phyloP scores from a whole-genome alignment of 2,888 invertebrate species.

The Blomia tropicalis region DNA sequence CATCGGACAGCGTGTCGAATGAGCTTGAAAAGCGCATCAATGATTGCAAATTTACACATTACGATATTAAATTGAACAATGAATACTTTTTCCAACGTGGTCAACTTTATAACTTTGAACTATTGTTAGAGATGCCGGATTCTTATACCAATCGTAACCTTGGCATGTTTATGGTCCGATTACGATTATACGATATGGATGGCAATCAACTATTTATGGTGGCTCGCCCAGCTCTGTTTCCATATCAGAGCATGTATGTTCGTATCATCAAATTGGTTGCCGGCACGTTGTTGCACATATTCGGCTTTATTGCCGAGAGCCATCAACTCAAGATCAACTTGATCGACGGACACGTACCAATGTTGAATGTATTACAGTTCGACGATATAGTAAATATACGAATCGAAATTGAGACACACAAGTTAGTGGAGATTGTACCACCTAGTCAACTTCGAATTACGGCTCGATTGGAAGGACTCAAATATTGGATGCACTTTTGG shows the following conservation, averaged over 20 bases:
- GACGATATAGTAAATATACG: background rate
- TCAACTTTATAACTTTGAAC: slow-evolving; percentile 22
- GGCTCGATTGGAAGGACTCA: slow-evolving; percentile 21
- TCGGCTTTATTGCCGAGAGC: slow-evolving; percentile 16
- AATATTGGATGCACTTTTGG: slow-evolving; percentile 24
- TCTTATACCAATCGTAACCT: slow-evolving; percentile 26
- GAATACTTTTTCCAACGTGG: slow-evolving; percentile 16
- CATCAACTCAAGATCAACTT: slow-evolving; percentile 18
- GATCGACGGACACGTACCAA: slow-evolving; percentile 3
- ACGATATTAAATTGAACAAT: background rate
- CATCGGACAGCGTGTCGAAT: background rate
- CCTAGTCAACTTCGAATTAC: slow-evolving; percentile 7
- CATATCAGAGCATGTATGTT: slow-evolving; percentile 20
- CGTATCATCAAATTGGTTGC: slow-evolving; percentile 7
- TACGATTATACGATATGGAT: slow-evolving; percentile 19
- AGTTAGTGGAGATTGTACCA: slow-evolving; percentile 23
- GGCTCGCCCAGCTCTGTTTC: slow-evolving; percentile 21
- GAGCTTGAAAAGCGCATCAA: background rate
- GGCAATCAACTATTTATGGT: background rate
- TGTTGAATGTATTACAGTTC: background rate
- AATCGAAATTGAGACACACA: slow-evolving; percentile 21
- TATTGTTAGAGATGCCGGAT: slow-evolving; percentile 24
- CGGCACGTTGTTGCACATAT: slow-evolving; percentile 9
- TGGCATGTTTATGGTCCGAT: slow-evolving; percentile 26
- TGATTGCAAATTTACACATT: background rate